Percentiles rank a stretch among this genome's conserved stretches.
phyloP scores from a whole-genome alignment of 2,797 vertebrate species.

The Acropternis orthonyx region DNA sequence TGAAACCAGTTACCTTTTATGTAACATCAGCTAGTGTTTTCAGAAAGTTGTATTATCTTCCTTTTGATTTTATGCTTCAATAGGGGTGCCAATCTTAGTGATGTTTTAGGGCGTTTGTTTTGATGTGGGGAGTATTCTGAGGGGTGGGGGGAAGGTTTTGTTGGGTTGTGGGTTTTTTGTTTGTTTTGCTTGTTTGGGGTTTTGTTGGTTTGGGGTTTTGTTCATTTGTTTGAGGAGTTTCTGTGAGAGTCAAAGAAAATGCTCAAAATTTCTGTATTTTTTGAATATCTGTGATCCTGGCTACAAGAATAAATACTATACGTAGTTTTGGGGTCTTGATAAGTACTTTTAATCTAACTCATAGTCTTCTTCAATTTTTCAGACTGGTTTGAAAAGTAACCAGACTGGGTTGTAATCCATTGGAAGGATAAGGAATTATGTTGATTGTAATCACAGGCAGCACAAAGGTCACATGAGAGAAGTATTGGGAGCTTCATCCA shows the following conservation, averaged over 20 bases:
- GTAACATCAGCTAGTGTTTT: neutral
- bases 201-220: neutral
- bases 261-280: neutral
- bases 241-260: neutral
- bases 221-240: neutral
- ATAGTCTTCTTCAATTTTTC: neutral
- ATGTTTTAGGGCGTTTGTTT: neutral
- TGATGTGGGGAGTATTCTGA: too few relatives aligned
- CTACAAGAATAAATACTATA: neutral
- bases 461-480: neutral
- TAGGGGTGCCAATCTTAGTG: neutral
- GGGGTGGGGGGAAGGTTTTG: neutral
- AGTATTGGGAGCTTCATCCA: neutral
- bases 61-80: neutral
- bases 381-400: neutral
- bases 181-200: neutral
- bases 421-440: neutral
- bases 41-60: neutral
- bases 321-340: rapidly evolving
- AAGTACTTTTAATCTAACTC: neutral
- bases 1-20: neutral
- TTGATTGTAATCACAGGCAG: neutral
- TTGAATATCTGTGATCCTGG: neutral
- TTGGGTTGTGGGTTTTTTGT: neutral
- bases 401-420: neutral